phyloP scores from a whole-genome alignment of 1,140 invertebrate genomes.

The Drosophila nebulosa region DNA sequence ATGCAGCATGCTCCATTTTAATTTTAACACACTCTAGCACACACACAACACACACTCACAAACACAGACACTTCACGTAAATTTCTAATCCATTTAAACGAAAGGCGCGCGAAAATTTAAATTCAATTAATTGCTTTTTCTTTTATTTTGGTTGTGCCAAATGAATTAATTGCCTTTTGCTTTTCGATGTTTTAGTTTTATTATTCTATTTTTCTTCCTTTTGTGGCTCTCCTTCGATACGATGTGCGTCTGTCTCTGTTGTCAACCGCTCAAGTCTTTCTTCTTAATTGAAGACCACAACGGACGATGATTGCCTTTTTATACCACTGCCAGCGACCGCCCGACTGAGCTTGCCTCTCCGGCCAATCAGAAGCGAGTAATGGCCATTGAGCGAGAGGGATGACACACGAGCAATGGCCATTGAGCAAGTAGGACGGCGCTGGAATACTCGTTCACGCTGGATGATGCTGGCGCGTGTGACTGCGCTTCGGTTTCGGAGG shows the following conservation, averaged over 20 bases:
- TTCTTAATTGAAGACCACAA: conserved; percentile 79
- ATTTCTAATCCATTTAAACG: conserved; percentile 58
- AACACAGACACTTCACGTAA: conserved; percentile 8
- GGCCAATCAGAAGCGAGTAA: conserved; percentile 68
- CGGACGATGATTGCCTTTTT: conserved; percentile 80
- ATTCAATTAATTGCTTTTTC: conserved; percentile 44
- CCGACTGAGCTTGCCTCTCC: conserved; percentile 35
- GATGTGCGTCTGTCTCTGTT: conserved; percentile 25
- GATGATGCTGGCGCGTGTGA: conserved; percentile 67
- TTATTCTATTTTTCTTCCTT: conserved; percentile 1
- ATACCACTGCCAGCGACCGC: conserved; percentile 67
- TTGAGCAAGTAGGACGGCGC: not conserved
- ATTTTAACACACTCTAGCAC: not conserved
- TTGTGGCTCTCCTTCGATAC: conserved; percentile 22
- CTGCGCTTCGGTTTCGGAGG: conserved; percentile 35
- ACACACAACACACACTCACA: conserved; percentile 8
- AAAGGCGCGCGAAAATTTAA: conserved; percentile 53
- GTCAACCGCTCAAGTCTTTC: conserved; percentile 58
- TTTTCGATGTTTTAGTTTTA: conserved; percentile 1
- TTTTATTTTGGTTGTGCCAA: conserved; percentile 41
- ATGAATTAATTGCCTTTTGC: conserved; percentile 76
- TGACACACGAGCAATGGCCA: conserved; percentile 47
- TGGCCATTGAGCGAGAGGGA: conserved; percentile 44
- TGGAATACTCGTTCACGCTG: conserved; percentile 5
- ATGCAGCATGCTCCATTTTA: conserved; percentile 87